Evolutionary conservation across 2,113 vertebrate genomes (phyloP).

Genomic region (Neogobius melanostomus): DNA sequence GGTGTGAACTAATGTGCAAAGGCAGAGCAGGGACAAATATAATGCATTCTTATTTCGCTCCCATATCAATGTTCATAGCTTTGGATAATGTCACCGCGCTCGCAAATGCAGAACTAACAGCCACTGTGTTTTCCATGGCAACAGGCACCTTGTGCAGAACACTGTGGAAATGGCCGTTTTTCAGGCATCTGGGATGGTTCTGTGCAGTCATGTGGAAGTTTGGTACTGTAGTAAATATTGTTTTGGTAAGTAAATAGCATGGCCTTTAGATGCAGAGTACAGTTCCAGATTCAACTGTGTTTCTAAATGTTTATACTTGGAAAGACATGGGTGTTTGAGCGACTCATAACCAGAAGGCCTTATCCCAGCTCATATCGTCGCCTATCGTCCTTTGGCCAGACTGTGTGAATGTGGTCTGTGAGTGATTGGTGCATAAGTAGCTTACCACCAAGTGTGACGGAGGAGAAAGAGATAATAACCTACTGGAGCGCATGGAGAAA

Average conservation of each 20-base stretch:
- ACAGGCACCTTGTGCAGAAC: slow-evolving; percentile 25
- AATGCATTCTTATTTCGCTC: slow-evolving; percentile 27
- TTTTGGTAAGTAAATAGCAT: not conserved
- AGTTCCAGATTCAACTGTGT: no score
- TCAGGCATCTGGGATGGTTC: slow-evolving; percentile 20
- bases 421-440: no score
- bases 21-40: slow-evolving; percentile 9
- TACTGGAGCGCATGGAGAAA: no score
- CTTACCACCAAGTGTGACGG: no score
- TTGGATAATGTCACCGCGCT: slow-evolving; percentile 18
- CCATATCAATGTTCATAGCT: slow-evolving; percentile 19
- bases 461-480: no score
- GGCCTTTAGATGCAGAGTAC: no score
- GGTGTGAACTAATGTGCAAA: not conserved
- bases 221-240: not conserved
- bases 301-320: no score
- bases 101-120: slow-evolving; percentile 32
- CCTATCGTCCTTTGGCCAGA: no score
- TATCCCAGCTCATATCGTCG: no score
- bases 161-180: slow-evolving; percentile 12
- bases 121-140: slow-evolving; percentile 47
- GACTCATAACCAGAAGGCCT: no score
- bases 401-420: no score
- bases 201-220: slow-evolving; percentile 6
- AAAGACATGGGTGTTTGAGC: no score